phyloP scores from a whole-genome alignment of 2,888 invertebrate genomes.

The Hecatera dysodea region DNA sequence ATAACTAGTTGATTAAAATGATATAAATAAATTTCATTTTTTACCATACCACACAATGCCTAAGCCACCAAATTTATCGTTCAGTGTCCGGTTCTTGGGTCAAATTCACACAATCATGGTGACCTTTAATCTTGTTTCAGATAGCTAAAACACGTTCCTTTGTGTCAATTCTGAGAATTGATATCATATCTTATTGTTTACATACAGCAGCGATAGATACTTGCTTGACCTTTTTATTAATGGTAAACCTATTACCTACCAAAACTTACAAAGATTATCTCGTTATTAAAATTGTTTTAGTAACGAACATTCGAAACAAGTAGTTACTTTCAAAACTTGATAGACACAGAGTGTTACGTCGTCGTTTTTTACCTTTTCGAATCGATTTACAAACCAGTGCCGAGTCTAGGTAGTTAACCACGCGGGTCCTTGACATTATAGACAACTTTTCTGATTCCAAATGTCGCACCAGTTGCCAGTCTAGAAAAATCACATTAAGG shows the following conservation, averaged over 20 bases:
- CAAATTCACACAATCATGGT: conserved; percentile 86
- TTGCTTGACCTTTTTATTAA: conserved; percentile 63
- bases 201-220: conserved; percentile 67
- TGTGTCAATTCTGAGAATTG: conserved; percentile 85
- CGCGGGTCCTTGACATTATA: conserved; percentile 74
- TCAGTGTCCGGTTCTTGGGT: conserved; percentile 86
- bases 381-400: conserved; percentile 59
- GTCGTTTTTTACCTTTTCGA: conserved; percentile 63
- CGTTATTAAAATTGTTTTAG: conserved; percentile 3
- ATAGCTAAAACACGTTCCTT: conserved; percentile 84
- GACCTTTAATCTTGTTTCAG: conserved; percentile 88
- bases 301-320: conserved; percentile 6
- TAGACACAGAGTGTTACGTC: conserved; percentile 31
- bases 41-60: conserved; percentile 12
- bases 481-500: conserved; percentile 21
- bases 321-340: neutral
- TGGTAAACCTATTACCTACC: conserved; percentile 29
- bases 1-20: neutral
- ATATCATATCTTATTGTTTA: conserved; percentile 78
- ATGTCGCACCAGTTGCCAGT: conserved; percentile 61
- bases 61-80: conserved; percentile 80
- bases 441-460: conserved; percentile 68
- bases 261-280: conserved; percentile 36
- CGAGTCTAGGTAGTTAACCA: conserved; percentile 53
- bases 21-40: conserved; percentile 16